Evolutionary conservation across 1,140 invertebrate genomes (phyloP).

Genomic region (Papilio dardanus): DNA sequence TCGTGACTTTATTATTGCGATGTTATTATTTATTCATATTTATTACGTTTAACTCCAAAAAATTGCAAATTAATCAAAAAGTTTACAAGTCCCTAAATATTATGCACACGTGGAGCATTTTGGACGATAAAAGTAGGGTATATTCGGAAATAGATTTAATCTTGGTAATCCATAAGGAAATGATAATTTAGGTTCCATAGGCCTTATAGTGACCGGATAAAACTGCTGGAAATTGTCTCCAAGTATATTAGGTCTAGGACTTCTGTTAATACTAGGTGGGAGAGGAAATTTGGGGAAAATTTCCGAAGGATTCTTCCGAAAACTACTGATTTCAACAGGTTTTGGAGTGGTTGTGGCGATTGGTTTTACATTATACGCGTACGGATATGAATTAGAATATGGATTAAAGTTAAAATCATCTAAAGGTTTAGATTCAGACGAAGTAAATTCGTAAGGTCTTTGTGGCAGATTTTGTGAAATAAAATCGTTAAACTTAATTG

Average conservation of each 20-base stretch:
- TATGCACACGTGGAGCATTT: constrained; percentile 1
- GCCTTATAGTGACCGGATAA: not conserved
- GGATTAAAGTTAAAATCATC: constrained; percentile 20
- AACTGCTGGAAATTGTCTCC: not conserved
- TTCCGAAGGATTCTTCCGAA: not conserved
- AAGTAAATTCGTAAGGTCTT: constrained; percentile 4
- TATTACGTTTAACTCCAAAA: no score
- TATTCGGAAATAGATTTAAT: not conserved
- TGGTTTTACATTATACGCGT: constrained; percentile 3
- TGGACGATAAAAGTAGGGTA: constrained; percentile 9
- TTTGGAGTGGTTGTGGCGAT: constrained; percentile 16
- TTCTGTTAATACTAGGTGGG: not conserved
- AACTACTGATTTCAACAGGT: constrained; percentile 11
- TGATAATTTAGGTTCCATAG: not conserved
- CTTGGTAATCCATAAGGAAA: not conserved
- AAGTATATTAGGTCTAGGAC: not conserved
- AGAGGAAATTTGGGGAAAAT: constrained; percentile 7
- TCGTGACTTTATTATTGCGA: no score
- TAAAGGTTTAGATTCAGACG: constrained; percentile 1
- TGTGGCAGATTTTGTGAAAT: not conserved
- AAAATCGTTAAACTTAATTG: constrained; percentile 8
- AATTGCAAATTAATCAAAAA: not conserved
- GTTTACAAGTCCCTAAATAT: not conserved
- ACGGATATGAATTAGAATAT: constrained; percentile 27
- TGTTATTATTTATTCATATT: no score